Percentiles rank a stretch among this genome's conserved stretches.
Conservation (phyloP, 2,113 vertebrate species). For the Brachypodius melanocephalos region DNA sequence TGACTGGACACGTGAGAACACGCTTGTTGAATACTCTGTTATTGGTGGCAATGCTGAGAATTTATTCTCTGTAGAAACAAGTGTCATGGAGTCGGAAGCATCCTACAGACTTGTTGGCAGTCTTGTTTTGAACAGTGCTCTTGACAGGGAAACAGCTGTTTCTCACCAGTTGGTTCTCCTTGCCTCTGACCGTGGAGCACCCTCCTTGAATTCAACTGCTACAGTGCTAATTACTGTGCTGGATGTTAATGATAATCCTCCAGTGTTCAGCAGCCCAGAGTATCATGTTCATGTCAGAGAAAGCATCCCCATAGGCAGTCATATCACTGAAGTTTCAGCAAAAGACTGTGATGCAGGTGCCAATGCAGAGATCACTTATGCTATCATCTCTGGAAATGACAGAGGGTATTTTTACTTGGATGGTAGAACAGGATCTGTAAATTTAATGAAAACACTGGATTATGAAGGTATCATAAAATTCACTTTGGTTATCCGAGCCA, state of each 20-base stretch:
- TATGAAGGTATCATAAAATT: constrained; percentile 84
- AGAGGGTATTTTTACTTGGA: constrained; percentile 79
- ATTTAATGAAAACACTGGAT: constrained; percentile 79
- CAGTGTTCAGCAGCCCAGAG: constrained; percentile 76
- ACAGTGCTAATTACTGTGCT: constrained; percentile 78
- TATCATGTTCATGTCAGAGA: constrained; percentile 82
- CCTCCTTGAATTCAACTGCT: constrained; percentile 79
- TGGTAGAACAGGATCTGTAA: constrained; percentile 77
- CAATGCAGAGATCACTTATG: constrained; percentile 79
- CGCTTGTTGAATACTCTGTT: constrained; percentile 77
- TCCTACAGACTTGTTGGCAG: constrained; percentile 69
- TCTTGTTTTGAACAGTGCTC: constrained; percentile 76
- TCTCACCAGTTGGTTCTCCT: constrained; percentile 78
- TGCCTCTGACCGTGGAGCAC: constrained; percentile 78
- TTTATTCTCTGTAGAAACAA: constrained; percentile 79
- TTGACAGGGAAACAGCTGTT: constrained; percentile 81
- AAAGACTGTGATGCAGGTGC: constrained; percentile 78
- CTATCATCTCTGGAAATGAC: constrained; percentile 84
- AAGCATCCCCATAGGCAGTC: constrained; percentile 74
- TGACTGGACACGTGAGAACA: constrained; percentile 80
- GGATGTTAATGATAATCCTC: constrained; percentile 88
- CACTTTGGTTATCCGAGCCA: constrained; percentile 80
- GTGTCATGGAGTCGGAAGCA: constrained; percentile 50
- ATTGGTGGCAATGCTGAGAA: constrained; percentile 79
- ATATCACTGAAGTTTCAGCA: constrained; percentile 79